These are phyloP conservation scores for Pocota personata DNA, from an alignment of 2,888 invertebrate genomes.

Conservation along the genomic window DNA sequence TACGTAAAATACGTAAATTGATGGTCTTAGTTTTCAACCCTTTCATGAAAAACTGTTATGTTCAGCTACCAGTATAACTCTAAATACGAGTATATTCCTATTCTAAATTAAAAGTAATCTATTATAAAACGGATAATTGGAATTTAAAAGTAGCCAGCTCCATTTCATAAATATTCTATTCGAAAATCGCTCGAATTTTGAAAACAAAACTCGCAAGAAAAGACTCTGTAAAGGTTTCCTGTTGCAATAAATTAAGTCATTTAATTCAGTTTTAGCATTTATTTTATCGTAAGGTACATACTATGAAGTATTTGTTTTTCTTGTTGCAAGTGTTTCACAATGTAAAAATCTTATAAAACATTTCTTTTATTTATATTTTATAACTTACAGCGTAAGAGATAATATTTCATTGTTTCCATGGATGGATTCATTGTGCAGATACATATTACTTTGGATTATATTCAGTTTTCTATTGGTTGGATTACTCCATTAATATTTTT, in stretches of 20 bases:
- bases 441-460: conserved; percentile 32
- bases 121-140: too few relatives aligned
- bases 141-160: too few relatives aligned
- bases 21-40: too few relatives aligned
- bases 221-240: too few relatives aligned
- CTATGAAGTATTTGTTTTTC: conserved; percentile 8
- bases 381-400: conserved; percentile 25
- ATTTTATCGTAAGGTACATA: conserved; percentile 28
- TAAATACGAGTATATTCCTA: too few relatives aligned
- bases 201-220: not conserved
- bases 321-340: conserved; percentile 17
- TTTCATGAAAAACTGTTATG: too few relatives aligned
- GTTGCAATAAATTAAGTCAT: not conserved
- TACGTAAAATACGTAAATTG: too few relatives aligned
- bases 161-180: too few relatives aligned
- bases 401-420: conserved; percentile 20
- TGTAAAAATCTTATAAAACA: conserved; percentile 30
- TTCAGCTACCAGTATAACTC: too few relatives aligned
- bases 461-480: conserved; percentile 1
- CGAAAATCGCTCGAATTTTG: too few relatives aligned
- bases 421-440: conserved; percentile 30
- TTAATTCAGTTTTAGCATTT: not conserved
- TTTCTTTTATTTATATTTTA: not conserved
- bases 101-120: too few relatives aligned
- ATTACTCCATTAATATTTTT: not conserved